These are phyloP conservation scores for Melierax canorus DNA, from an alignment of 2,113 vertebrate species.

Conservation along the genomic window DNA sequence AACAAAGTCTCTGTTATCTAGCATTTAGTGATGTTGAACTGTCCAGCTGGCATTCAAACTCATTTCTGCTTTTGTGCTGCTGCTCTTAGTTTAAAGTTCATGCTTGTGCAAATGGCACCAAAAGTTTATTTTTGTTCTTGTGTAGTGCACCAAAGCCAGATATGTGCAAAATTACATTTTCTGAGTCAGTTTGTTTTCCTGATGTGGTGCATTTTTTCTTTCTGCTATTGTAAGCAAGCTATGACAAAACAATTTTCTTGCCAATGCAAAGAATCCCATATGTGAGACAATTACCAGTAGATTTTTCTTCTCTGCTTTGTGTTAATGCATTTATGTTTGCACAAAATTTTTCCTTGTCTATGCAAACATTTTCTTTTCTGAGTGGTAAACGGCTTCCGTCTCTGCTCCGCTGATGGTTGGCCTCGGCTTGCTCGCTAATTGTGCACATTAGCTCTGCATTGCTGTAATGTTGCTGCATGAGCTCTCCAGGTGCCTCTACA, in stretches of 20 bases:
- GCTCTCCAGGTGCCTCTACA: neutral
- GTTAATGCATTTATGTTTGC: neutral
- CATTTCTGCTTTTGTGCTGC: neutral
- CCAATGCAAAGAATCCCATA: neutral
- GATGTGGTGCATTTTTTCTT: neutral
- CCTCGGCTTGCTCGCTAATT: neutral
- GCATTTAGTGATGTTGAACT: neutral
- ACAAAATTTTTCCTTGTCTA: neutral
- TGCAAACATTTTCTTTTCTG: neutral
- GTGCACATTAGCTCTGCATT: neutral
- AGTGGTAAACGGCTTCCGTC: neutral
- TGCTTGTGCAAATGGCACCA: neutral
- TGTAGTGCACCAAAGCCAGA: neutral
- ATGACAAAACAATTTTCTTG: conserved; percentile 15
- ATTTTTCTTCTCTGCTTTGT: neutral
- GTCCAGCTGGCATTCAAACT: neutral
- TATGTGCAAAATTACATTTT: neutral
- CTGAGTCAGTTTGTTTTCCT: neutral
- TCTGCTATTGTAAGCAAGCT: neutral
- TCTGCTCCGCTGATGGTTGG: neutral
- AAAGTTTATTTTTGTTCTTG: neutral
- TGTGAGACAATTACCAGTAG: neutral
- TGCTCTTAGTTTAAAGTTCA: conserved; percentile 18
- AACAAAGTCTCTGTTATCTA: neutral
- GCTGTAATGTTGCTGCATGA: neutral